These are phyloP conservation scores for Oxystoma pomonae DNA, from an alignment of 2,888 invertebrate genomes.

Conservation along the genomic window DNA sequence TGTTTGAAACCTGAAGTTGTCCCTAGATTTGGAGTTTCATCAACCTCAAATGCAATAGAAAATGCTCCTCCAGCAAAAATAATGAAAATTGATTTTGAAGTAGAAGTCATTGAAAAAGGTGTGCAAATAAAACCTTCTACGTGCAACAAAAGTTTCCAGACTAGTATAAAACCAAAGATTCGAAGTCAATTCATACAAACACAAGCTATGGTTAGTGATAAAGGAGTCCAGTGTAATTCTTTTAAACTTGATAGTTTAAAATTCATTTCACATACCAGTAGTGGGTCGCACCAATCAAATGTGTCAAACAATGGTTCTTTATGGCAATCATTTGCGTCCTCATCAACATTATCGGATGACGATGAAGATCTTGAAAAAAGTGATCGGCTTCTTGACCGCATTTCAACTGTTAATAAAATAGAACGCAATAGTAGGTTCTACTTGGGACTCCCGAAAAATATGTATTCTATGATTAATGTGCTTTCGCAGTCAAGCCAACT, in stretches of 20 bases:
- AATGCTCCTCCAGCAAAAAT: background rate
- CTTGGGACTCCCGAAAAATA: background rate
- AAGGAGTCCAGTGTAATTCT: background rate
- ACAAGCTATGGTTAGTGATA: background rate
- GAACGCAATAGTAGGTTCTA: background rate
- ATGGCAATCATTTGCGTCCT: background rate
- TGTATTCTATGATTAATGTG: background rate
- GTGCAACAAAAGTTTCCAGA: background rate
- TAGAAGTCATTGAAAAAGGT: background rate
- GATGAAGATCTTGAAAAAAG: background rate
- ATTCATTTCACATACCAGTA: background rate
- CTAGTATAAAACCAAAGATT: background rate
- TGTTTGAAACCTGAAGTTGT: background rate
- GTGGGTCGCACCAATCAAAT: background rate
- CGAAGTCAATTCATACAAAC: background rate
- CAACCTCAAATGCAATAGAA: background rate
- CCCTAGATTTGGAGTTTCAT: background rate
- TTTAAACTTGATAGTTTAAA: background rate
- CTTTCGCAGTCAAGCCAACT: background rate
- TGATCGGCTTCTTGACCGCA: background rate
- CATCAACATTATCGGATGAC: background rate
- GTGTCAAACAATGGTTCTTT: background rate
- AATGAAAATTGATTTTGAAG: background rate
- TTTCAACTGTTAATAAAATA: background rate
- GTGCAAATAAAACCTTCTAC: background rate